A percentile compares a stretch with the other conserved stretches of the same genome.
Conservation (phyloP, 1,140 invertebrate genomes). For the Hycleus phaleratus region DNA sequence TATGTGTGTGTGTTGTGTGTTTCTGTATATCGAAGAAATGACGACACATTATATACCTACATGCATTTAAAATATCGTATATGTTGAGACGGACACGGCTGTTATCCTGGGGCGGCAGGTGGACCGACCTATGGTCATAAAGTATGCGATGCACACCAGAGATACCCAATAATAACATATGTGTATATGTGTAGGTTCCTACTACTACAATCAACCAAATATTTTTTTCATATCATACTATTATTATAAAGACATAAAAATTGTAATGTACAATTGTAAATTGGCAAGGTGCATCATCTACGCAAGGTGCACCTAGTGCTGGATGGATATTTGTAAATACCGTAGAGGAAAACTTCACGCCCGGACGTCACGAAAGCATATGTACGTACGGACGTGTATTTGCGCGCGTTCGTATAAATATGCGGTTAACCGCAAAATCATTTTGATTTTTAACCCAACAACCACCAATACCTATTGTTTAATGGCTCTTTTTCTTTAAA, state of each 20-base stretch:
- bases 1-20: no score
- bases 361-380: constrained; percentile 6
- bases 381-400: neutral
- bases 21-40: constrained; percentile 1
- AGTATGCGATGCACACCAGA: constrained; percentile 17
- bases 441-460: no score
- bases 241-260: neutral
- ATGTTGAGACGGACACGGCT: constrained; percentile 7
- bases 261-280: neutral
- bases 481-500: no score
- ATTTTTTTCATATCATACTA: neutral
- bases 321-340: constrained; percentile 5
- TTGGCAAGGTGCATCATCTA: constrained; percentile 11
- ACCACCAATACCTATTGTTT: no score
- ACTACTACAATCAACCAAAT: constrained; percentile 6
- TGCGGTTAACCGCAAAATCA: no score
- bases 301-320: constrained; percentile 14
- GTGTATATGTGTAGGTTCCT: constrained; percentile 17
- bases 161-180: constrained; percentile 13
- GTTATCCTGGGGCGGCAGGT: constrained; percentile 15
- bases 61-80: neutral
- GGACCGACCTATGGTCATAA: constrained; percentile 12
- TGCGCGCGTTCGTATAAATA: no score
- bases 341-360: constrained; percentile 15
- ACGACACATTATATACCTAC: constrained; percentile 6